Evolutionary conservation across 2,888 invertebrate genomes (phyloP).

Genomic region (Tanypteryx hageni): DNA sequence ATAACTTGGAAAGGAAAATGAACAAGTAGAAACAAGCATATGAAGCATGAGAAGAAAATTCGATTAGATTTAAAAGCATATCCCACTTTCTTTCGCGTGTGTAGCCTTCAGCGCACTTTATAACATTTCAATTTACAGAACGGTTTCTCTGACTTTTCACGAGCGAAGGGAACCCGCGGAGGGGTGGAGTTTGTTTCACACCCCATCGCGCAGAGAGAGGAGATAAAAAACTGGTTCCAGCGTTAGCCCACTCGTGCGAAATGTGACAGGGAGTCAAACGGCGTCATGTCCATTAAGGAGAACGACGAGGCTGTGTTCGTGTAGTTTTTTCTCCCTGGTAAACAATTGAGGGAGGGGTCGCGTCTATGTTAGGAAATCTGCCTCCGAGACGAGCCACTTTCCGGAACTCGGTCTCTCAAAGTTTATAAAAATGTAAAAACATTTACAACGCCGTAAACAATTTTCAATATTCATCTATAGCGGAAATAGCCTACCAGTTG

Average conservation of each 20-base stretch:
- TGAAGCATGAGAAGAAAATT: no score
- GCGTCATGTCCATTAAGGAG: conserved; percentile 1
- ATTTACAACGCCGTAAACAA: neutral
- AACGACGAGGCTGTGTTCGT: neutral
- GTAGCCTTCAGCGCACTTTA: neutral
- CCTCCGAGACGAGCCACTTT: neutral
- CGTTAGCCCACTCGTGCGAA: neutral
- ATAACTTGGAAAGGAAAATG: no score
- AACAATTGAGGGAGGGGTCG: neutral
- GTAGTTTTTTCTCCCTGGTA: neutral
- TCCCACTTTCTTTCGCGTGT: neutral
- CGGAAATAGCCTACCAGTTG: no score
- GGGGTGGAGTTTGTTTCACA: neutral
- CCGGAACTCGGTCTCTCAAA: neutral
- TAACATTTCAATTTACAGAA: no score
- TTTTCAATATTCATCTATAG: neutral
- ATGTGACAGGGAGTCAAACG: conserved; percentile 2
- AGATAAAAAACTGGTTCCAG: conserved; percentile 5
- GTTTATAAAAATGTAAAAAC: neutral
- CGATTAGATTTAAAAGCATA: neutral
- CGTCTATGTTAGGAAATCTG: neutral
- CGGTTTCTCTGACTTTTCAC: no score
- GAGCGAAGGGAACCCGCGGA: neutral
- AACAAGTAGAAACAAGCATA: no score
- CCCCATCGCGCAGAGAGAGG: neutral